Evolutionary conservation across 2,797 vertebrate genomes (phyloP).

Genomic region (Peromyscus aztecus): DNA sequence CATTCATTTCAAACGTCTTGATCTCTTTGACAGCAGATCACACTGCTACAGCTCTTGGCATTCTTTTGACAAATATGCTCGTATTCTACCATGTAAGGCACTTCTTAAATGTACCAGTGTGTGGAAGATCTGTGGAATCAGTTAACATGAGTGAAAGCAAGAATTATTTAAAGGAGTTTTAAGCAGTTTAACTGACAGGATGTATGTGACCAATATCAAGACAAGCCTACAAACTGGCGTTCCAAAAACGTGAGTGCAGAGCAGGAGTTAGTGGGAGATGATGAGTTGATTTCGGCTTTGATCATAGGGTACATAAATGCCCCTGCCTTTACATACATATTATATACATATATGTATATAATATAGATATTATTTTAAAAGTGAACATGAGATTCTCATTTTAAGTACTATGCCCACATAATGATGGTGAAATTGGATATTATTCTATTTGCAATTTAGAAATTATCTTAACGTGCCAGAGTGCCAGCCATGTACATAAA

Average conservation of each 20-base stretch:
- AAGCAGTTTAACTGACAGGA: conserved; percentile 66
- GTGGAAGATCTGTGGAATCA: conserved; percentile 43
- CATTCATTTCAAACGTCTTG: conserved; percentile 78
- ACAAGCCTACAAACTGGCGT: conserved; percentile 63
- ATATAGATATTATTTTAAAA: not conserved
- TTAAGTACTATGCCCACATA: not conserved
- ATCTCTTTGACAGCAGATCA: conserved; percentile 77
- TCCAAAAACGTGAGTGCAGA: conserved; percentile 44
- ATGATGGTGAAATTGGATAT: conserved; percentile 11
- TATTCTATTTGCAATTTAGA: conserved; percentile 65
- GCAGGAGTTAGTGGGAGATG: conserved; percentile 43
- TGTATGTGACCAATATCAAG: conserved; percentile 64
- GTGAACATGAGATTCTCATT: not conserved
- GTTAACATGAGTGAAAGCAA: conserved; percentile 47
- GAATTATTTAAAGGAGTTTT: conserved; percentile 58
- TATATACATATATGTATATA: too few relatives aligned
- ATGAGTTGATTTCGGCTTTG: not conserved
- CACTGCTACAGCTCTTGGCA: not conserved
- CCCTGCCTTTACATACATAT: not conserved
- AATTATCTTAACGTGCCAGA: conserved; percentile 53
- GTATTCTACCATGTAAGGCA: not conserved
- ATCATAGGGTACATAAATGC: not conserved
- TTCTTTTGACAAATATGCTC: conserved; percentile 46
- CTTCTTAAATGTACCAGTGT: conserved; percentile 8
- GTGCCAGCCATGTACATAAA: conserved; percentile 51